These are phyloP conservation scores for Sarcophaga carnaria DNA, from an alignment of 2,888 invertebrate species.

Conservation along the genomic window DNA sequence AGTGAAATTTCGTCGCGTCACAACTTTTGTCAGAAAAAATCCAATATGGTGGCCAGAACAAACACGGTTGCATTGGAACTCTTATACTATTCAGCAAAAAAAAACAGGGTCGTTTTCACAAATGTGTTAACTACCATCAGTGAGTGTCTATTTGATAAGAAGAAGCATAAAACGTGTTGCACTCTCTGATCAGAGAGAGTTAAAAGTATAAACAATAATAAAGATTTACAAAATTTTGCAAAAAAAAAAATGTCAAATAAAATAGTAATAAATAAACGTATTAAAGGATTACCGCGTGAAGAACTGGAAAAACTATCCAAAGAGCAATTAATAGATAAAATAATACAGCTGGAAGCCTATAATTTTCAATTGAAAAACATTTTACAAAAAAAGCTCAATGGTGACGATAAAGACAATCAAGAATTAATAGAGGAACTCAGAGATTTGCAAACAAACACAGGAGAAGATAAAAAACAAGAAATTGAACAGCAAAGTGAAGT, in stretches of 20 bases:
- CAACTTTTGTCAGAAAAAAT: constrained; percentile 60
- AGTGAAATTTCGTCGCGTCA: constrained; percentile 73
- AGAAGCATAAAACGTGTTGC: constrained; percentile 22
- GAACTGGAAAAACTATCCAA: constrained; percentile 82
- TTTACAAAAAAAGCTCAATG: constrained; percentile 83
- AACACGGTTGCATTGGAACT: constrained; percentile 35
- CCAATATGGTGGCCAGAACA: constrained; percentile 64
- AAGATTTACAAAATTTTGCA: not conserved
- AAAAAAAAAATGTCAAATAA: constrained; percentile 69
- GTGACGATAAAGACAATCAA: constrained; percentile 50
- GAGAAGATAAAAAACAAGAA: constrained; percentile 56
- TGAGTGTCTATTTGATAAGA: not conserved
- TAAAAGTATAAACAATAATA: constrained; percentile 34
- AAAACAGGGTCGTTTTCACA: constrained; percentile 5
- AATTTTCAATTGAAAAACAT: constrained; percentile 90
- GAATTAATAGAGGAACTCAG: not conserved
- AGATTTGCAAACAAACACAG: constrained; percentile 54
- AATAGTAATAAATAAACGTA: constrained; percentile 79
- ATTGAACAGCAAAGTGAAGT: constrained; percentile 10
- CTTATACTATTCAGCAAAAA: constrained; percentile 28
- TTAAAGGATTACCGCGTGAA: constrained; percentile 79
- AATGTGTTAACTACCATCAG: not conserved
- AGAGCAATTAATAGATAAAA: constrained; percentile 87
- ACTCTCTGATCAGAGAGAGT: not conserved
- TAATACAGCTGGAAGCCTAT: constrained; percentile 89